Conservation (phyloP, 2,797 vertebrate genomes). For the Argya squamiceps region DNA sequence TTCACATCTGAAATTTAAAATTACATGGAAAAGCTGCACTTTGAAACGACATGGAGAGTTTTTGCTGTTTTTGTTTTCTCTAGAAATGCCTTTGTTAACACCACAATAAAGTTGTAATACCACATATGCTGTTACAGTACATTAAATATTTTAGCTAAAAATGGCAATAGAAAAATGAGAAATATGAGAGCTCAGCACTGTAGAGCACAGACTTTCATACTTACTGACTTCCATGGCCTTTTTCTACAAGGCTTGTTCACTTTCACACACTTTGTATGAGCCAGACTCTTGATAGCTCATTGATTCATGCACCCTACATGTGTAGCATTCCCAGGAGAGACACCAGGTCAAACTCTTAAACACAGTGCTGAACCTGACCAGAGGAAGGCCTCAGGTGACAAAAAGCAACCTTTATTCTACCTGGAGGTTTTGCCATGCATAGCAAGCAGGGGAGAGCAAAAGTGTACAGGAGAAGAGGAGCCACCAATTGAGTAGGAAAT, state of each 20-base stretch:
- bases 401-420: not conserved
- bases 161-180: not conserved
- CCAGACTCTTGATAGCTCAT: not conserved
- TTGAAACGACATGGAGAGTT: not conserved
- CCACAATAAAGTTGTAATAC: not conserved
- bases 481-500: rapidly evolving
- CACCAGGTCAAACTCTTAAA: not conserved
- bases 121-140: not conserved
- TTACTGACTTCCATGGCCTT: not conserved
- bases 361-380: not conserved
- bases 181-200: not conserved
- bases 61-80: not conserved
- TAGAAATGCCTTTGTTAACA: not conserved
- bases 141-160: not conserved
- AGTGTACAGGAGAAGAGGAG: rapidly evolving
- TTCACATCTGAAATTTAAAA: not conserved
- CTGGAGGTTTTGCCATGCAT: not conserved
- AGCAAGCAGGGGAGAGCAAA: not conserved
- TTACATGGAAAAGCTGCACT: not conserved
- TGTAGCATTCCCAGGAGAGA: not conserved
- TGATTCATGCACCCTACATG: not conserved
- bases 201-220: not conserved
- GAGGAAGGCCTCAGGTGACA: not conserved
- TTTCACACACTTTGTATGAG: not conserved
- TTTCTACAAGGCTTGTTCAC: not conserved